Conservation (phyloP, 2,113 vertebrate species). For the Ciconia maguari region DNA sequence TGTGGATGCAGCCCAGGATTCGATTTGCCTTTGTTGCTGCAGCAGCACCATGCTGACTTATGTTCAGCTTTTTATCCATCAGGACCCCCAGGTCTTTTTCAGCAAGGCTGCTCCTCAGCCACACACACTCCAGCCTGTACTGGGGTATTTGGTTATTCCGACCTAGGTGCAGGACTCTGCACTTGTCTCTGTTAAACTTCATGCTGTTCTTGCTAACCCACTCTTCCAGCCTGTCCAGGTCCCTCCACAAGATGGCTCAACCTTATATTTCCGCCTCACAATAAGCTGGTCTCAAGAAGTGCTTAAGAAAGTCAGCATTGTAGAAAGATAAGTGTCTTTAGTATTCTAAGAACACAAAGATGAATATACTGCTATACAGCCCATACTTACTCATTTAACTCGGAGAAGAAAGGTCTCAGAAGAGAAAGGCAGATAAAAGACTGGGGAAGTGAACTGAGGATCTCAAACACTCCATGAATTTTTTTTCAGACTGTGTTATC, state of each 20-base stretch:
- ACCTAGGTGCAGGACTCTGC: not conserved
- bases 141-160: not conserved
- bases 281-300: not conserved
- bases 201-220: not conserved
- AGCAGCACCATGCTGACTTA: not conserved
- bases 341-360: not conserved
- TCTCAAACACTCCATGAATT: not conserved
- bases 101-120: not conserved
- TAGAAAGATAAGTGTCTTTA: not conserved
- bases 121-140: not conserved
- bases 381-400: not conserved
- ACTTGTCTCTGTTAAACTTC: not conserved
- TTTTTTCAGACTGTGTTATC: not conserved
- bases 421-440: not conserved
- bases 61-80: not conserved
- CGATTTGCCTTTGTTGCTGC: not conserved
- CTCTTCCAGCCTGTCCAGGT: not conserved
- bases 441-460: not conserved
- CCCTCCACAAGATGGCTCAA: not conserved
- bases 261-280: not conserved
- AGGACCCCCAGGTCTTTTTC: not conserved
- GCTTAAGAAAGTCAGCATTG: not conserved
- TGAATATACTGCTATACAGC: not conserved
- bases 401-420: not conserved
- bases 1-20: not conserved